Evolutionary conservation across 2,797 vertebrate species (phyloP), one percentile per base, ranked within the genome.

Genomic region (Smutsia temminckii): DNA sequence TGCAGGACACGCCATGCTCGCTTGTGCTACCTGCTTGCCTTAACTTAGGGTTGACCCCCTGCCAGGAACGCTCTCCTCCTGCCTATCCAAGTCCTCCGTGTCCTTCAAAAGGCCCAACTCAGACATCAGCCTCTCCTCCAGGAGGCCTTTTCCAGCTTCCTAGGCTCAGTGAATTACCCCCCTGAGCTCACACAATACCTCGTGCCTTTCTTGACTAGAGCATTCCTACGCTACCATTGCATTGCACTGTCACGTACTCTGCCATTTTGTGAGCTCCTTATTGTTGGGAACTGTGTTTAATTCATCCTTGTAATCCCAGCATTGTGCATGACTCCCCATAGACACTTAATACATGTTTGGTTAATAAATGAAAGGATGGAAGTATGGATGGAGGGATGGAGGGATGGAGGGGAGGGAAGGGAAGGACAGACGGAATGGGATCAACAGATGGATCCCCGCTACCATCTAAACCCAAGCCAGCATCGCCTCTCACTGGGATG

Each of bases 191-290:
- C 6, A 1, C 0, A 0, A 17, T 4, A 46, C 34, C 18, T 34
- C 10, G 51, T 40, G 40, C 29, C 4, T 77, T 64, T 17, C 63
- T 34, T 32, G 55, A 21, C 69, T 55, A 55, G 27, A 85, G 14
- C 49, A 25, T 74, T 40, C 9, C 1, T 46, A 46, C 46, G 10
- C 0, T 13, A n/a, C 18, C n/a, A 3, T n/a, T n/a, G 13, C 40
- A 1, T 49, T 25, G 29, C 53, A 32, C 8, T 27, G 18, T 5
- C 0, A 0, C 3, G 5, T 21, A 13, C 37, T 25, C 72, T 53
- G 23, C 27, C 27, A 1, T 72, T 46, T 37, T 37, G 2, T 42
- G 64, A 93, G 42, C 34, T 74, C 27, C 53, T 90, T 61, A 0
- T 40, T 18, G 20, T 34, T 27, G 87, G 53, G 34, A 87, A 77